phyloP scores from a whole-genome alignment of 2,797 vertebrate genomes.

The Sebastes miniatus region DNA sequence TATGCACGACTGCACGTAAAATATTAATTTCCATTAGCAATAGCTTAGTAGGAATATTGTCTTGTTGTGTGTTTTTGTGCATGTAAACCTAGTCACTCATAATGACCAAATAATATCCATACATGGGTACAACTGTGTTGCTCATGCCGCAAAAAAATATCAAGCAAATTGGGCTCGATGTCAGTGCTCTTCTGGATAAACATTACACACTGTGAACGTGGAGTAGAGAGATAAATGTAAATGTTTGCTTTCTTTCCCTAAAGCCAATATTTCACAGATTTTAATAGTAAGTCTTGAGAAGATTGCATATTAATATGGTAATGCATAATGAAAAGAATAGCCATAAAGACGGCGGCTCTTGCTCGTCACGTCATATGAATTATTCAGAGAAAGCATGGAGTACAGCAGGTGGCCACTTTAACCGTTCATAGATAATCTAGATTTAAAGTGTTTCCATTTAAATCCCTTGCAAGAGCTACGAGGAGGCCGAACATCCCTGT shows the following conservation, averaged over 20 bases:
- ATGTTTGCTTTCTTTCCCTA: not conserved
- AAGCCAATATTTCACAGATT: not conserved
- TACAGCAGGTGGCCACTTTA: slow-evolving; percentile 49
- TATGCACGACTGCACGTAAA: too few species aligned
- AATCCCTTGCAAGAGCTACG: slow-evolving; percentile 10
- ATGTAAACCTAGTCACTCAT: too few species aligned
- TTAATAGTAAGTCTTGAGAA: slow-evolving; percentile 3
- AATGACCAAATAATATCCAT: not conserved
- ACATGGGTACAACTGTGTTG: not conserved
- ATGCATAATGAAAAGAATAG: slow-evolving; percentile 33
- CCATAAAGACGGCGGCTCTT: slow-evolving; percentile 2
- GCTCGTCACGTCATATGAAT: slow-evolving; percentile 31
- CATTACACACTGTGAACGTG: not conserved
- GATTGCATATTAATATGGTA: slow-evolving; percentile 20
- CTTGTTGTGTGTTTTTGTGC: too few species aligned
- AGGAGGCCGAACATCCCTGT: not conserved
- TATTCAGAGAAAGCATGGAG: slow-evolving; percentile 34
- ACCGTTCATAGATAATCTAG: slow-evolving; percentile 46
- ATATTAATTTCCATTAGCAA: too few species aligned
- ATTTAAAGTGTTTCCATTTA: slow-evolving; percentile 47
- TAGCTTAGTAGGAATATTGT: too few species aligned
- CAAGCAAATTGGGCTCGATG: not conserved
- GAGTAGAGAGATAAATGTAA: not conserved
- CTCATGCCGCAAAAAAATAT: not conserved
- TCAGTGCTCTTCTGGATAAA: not conserved